Percentiles rank a stretch among this genome's conserved stretches.
Conservation (phyloP, 2,888 invertebrate genomes). For the Zootermopsis nevadensis region DNA sequence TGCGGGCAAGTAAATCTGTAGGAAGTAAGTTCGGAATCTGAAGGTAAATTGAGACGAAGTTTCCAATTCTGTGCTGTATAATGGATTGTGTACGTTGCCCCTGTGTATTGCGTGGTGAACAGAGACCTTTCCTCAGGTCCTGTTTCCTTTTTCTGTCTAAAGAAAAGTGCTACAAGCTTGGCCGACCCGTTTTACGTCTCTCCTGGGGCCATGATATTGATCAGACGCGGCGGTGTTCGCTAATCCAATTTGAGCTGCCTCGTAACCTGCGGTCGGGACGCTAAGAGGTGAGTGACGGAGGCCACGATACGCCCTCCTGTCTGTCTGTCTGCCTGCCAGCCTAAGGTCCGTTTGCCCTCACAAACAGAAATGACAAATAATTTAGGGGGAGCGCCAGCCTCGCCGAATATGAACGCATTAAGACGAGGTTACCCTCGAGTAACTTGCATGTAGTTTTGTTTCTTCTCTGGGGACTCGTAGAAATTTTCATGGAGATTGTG, state of each 20-base stretch:
- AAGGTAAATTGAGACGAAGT: background rate
- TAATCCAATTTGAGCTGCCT: constrained; percentile 16
- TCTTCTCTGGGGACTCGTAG: too few relatives aligned
- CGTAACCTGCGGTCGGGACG: constrained; percentile 1
- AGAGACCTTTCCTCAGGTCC: background rate
- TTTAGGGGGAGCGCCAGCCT: background rate
- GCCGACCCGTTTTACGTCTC: background rate
- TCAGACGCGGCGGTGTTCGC: background rate
- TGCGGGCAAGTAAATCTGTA: too few relatives aligned
- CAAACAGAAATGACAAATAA: background rate
- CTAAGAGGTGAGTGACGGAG: too few relatives aligned
- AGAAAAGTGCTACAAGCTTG: constrained; percentile 28
- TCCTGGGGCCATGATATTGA: constrained; percentile 20
- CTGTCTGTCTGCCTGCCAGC: background rate
- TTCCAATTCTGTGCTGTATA: background rate
- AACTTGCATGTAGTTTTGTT: too few relatives aligned
- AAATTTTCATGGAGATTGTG: too few relatives aligned
- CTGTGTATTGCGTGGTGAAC: background rate
- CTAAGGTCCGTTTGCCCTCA: too few relatives aligned
- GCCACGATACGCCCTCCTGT: background rate
- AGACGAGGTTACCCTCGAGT: too few relatives aligned
- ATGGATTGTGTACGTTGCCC: background rate
- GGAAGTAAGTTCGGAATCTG: too few relatives aligned
- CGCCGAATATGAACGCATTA: background rate
- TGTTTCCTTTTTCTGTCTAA: background rate